Evolutionary conservation across 2,113 vertebrate genomes (phyloP).

Genomic region (Ceyx cyanopectus): DNA sequence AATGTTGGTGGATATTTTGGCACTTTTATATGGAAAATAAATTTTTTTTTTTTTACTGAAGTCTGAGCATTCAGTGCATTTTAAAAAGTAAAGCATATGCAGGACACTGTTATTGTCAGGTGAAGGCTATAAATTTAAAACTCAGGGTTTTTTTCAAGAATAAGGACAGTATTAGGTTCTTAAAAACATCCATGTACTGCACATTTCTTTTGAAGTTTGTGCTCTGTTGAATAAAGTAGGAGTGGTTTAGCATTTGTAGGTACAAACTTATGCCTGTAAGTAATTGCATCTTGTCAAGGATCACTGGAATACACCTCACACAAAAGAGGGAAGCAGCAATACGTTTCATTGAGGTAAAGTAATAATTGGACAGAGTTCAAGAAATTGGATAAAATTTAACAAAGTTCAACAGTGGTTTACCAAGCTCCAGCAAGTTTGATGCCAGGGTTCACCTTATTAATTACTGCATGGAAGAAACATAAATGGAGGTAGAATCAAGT

Average conservation of each 20-base stretch:
- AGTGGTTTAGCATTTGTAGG: not conserved
- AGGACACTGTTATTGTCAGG: not conserved
- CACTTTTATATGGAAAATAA: slow-evolving; percentile 90
- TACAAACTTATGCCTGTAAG: not conserved
- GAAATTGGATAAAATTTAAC: not conserved
- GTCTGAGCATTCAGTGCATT: slow-evolving; percentile 68
- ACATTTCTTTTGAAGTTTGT: not conserved
- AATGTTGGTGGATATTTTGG: slow-evolving; percentile 85
- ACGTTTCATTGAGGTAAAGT: not conserved
- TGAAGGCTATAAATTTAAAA: slow-evolving; percentile 6
- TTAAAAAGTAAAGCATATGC: slow-evolving; percentile 16
- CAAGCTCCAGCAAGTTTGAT: not conserved
- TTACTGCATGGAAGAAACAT: not conserved
- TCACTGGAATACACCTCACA: not conserved
- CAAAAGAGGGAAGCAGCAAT: not conserved
- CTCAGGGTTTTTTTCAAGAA: not conserved
- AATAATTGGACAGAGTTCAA: not conserved
- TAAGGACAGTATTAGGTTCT: not conserved
- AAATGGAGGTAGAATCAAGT: not conserved
- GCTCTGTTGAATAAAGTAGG: not conserved
- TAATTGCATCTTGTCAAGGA: not conserved
- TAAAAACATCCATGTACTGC: not conserved
- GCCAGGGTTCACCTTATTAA: not conserved
- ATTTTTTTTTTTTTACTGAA: slow-evolving; percentile 81
- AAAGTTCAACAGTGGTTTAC: not conserved